Percentiles rank a stretch among this genome's conserved stretches.
Conservation (phyloP, 2,888 invertebrate genomes). For the Hirtodrosophila alboralis region DNA sequence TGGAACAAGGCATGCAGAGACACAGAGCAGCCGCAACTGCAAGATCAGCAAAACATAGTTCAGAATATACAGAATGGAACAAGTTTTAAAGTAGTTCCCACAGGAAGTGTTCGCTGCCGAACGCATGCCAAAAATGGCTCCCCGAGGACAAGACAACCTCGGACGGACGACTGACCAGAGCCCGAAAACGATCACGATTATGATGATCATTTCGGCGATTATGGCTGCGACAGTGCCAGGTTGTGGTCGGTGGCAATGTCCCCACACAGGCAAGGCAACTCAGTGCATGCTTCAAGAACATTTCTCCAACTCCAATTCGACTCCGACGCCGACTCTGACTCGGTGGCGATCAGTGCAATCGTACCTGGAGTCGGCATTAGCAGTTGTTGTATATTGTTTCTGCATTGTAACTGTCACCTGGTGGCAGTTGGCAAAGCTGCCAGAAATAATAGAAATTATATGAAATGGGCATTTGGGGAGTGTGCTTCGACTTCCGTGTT, state of each 20-base stretch:
- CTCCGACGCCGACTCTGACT: slow-evolving; percentile 22
- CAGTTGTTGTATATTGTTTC: slow-evolving; percentile 72
- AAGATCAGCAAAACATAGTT: slow-evolving; percentile 22
- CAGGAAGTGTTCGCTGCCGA: slow-evolving; percentile 73
- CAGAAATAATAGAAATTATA: slow-evolving; percentile 77
- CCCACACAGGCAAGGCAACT: slow-evolving; percentile 26
- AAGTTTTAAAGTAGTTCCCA: slow-evolving; percentile 66
- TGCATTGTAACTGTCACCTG: slow-evolving; percentile 76
- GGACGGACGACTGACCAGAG: slow-evolving; percentile 45
- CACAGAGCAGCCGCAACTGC: slow-evolving; percentile 12
- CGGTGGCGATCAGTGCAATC: slow-evolving; percentile 50
- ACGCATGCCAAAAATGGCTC: slow-evolving; percentile 76
- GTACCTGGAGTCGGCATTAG: slow-evolving; percentile 41
- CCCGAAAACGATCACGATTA: slow-evolving; percentile 73
- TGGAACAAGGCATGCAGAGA: slow-evolving; percentile 38
- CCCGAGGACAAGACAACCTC: slow-evolving; percentile 68
- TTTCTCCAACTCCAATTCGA: slow-evolving; percentile 20
- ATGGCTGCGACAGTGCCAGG: slow-evolving; percentile 50
- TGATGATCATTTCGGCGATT: slow-evolving; percentile 72
- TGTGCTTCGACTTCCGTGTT: slow-evolving; percentile 72
- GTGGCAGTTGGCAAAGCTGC: slow-evolving; percentile 73
- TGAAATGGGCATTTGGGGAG: slow-evolving; percentile 76
- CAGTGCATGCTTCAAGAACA: slow-evolving; percentile 37
- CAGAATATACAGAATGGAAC: slow-evolving; percentile 49
- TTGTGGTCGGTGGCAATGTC: slow-evolving; percentile 58